These are phyloP conservation scores for Odobenus rosmarus DNA, from an alignment of 2,113 vertebrate genomes.

Conservation along the genomic window DNA sequence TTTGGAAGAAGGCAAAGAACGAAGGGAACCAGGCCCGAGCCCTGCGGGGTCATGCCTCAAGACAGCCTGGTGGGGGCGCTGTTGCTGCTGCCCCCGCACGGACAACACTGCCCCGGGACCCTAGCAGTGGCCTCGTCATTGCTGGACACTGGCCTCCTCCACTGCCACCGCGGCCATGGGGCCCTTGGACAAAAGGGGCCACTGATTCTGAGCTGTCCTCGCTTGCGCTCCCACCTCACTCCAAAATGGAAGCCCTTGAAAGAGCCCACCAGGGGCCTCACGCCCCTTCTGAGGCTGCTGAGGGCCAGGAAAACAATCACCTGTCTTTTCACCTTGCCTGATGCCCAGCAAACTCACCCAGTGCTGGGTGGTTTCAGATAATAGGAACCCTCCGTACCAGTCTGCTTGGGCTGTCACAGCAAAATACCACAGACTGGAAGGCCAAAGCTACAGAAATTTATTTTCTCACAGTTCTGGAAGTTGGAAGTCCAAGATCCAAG, in stretches of 20 bases:
- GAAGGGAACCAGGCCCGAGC: not conserved
- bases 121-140: not conserved
- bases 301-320: not conserved
- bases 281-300: not conserved
- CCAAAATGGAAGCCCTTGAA: not conserved
- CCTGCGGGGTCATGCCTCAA: not conserved
- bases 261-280: not conserved
- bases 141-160: not conserved
- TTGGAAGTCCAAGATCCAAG: not conserved
- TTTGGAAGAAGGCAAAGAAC: not conserved
- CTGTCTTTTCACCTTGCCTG: not conserved
- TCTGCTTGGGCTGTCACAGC: not conserved
- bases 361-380: not conserved
- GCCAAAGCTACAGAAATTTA: not conserved
- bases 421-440: not conserved
- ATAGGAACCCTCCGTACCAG: not conserved
- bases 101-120: not conserved
- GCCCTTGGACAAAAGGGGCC: not conserved
- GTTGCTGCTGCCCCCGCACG: not conserved
- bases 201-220: not conserved
- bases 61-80: not conserved
- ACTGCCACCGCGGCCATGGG: not conserved
- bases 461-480: not conserved
- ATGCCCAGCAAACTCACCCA: not conserved
- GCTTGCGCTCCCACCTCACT: not conserved